A percentile compares a stretch with the other conserved stretches of the same genome.
Conservation (phyloP, 2,797 vertebrate species). For the Pipistrellus kuhlii region DNA sequence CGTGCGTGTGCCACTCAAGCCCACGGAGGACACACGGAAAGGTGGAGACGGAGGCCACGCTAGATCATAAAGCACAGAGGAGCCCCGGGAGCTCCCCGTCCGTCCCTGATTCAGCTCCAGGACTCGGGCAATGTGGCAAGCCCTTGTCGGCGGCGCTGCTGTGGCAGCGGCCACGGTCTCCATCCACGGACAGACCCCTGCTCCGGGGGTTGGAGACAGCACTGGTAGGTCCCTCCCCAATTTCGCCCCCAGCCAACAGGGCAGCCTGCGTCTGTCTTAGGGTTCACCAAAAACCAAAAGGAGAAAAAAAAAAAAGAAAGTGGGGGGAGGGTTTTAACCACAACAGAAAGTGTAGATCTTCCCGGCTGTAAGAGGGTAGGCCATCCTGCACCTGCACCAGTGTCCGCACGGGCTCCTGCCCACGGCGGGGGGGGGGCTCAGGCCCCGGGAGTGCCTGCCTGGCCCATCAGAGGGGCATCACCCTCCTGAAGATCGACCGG, state of each 20-base stretch:
- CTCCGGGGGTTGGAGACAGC: conserved; percentile 2
- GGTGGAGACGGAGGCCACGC: conserved; percentile 61
- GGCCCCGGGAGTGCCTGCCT: conserved; percentile 95
- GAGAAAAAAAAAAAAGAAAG: conserved; percentile 15
- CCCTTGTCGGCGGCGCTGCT: conserved; percentile 43
- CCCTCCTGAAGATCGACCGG: conserved; percentile 88
- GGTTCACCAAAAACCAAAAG: conserved; percentile 75
- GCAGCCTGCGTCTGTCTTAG: conserved; percentile 48
- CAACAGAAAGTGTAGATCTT: conserved; percentile 71
- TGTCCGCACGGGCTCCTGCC: conserved; percentile 58
- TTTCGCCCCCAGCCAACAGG: not conserved
- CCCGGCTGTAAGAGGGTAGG: conserved; percentile 77
- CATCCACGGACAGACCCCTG: not conserved
- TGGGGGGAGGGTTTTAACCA: conserved; percentile 73
- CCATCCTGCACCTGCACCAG: conserved; percentile 37
- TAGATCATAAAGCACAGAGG: conserved; percentile 27
- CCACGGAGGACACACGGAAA: conserved; percentile 67
- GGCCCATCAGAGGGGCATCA: conserved; percentile 92
- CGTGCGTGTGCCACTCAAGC: conserved; percentile 58
- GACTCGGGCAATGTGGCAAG: conserved; percentile 67
- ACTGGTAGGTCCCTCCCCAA: not conserved
- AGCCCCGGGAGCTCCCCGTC: conserved; percentile 57
- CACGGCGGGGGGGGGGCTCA: conserved; percentile 82
- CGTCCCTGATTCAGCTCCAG: conserved; percentile 63
- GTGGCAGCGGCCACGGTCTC: conserved; percentile 51